A percentile compares a stretch with the other conserved stretches of the same genome.
These are phyloP conservation scores for Muschampia plurimacula DNA, from an alignment of 2,888 invertebrate species.

Conservation along the genomic window DNA sequence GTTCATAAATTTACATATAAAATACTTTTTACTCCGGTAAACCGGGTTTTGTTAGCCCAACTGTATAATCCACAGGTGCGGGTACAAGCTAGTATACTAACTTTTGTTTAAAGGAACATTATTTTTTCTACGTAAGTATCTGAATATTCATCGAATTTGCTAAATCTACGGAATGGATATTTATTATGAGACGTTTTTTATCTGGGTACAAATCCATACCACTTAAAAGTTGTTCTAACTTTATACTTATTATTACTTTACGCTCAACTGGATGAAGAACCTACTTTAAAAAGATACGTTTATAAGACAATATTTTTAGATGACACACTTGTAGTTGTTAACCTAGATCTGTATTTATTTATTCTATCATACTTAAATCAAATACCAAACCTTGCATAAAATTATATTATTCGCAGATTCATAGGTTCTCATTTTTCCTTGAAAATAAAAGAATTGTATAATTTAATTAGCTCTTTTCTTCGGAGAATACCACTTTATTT, in stretches of 20 bases:
- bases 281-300: constrained; percentile 66
- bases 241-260: constrained; percentile 55
- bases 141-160: no score
- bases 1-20: no score
- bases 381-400: constrained; percentile 61
- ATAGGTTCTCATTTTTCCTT: constrained; percentile 47
- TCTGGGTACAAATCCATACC: not conserved
- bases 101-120: no score
- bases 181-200: constrained; percentile 2
- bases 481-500: constrained; percentile 61
- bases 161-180: not conserved
- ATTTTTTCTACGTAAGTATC: no score
- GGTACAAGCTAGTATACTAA: no score
- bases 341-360: constrained; percentile 56
- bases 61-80: no score
- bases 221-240: constrained; percentile 49
- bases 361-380: constrained; percentile 55
- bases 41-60: no score
- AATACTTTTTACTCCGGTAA: no score
- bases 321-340: constrained; percentile 73
- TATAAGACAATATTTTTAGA: constrained; percentile 81
- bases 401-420: constrained; percentile 58
- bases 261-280: constrained; percentile 65
- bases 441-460: constrained; percentile 51
- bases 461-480: constrained; percentile 65